Evolutionary conservation across 2,797 vertebrate genomes (phyloP).

Genomic region (Neomorphus geoffroyi): DNA sequence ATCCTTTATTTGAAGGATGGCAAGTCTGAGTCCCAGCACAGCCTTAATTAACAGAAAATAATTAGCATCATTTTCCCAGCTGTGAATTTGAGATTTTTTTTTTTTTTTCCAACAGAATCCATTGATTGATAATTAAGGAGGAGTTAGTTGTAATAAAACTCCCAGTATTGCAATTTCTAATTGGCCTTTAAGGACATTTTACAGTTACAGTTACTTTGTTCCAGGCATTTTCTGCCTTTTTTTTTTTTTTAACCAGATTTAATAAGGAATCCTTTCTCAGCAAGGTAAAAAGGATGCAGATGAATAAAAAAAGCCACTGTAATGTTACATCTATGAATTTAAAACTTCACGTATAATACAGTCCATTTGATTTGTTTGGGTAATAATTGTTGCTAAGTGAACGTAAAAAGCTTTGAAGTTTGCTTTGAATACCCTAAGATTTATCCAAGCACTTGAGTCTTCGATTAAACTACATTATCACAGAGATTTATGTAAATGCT

Average conservation of each 20-base stretch:
- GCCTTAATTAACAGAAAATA: slow-evolving; percentile 86
- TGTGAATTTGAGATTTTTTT: slow-evolving; percentile 77
- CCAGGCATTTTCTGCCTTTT: slow-evolving; percentile 73
- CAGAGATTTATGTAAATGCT: slow-evolving; percentile 60
- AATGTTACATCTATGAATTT: neutral
- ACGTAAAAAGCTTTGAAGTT: slow-evolving; percentile 31
- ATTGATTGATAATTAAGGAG: slow-evolving; percentile 88
- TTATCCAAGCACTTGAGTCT: slow-evolving; percentile 19
- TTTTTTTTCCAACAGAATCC: slow-evolving; percentile 78
- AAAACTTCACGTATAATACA: neutral
- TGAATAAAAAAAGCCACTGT: slow-evolving; percentile 1
- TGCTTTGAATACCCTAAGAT: slow-evolving; percentile 45
- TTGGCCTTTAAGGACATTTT: slow-evolving; percentile 85
- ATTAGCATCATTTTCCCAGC: slow-evolving; percentile 86
- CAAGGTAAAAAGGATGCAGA: slow-evolving; percentile 43
- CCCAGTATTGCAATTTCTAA: slow-evolving; percentile 83
- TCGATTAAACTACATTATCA: slow-evolving; percentile 30
- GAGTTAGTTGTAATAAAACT: slow-evolving; percentile 83
- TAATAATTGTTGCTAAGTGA: slow-evolving; percentile 39
- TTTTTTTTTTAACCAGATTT: slow-evolving; percentile 44
- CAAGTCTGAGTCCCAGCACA: slow-evolving; percentile 80
- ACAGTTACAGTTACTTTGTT: slow-evolving; percentile 82
- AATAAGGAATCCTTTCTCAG: slow-evolving; percentile 70
- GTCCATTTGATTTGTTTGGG: slow-evolving; percentile 42
- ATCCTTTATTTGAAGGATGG: slow-evolving; percentile 80